These are phyloP conservation scores for Poicephalus gulielmi DNA, from an alignment of 2,113 vertebrate genomes.

Conservation along the genomic window DNA sequence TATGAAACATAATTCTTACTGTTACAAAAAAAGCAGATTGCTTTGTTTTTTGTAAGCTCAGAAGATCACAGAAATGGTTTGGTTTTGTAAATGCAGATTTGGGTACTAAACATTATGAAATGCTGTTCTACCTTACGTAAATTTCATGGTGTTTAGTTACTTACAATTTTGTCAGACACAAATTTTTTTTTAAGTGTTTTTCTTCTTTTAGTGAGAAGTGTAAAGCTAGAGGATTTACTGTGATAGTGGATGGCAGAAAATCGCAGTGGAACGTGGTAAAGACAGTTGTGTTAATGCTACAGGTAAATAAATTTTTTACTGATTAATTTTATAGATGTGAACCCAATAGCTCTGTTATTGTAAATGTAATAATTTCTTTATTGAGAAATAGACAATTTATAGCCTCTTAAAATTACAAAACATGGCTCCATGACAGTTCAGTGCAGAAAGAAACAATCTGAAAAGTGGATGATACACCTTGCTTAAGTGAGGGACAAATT, in stretches of 20 bases:
- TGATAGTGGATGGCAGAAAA: slow-evolving; percentile 96
- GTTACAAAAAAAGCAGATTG: background rate
- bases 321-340: background rate
- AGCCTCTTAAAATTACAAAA: background rate
- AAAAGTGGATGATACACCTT: background rate
- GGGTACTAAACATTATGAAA: background rate
- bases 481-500: background rate
- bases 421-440: background rate
- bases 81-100: background rate
- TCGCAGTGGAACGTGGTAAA: slow-evolving; percentile 98
- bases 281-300: slow-evolving; percentile 97
- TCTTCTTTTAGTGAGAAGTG: slow-evolving; percentile 89
- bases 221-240: slow-evolving; percentile 97
- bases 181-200: slow-evolving; percentile 3
- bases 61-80: background rate
- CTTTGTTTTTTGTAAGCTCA: background rate
- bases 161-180: background rate
- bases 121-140: background rate
- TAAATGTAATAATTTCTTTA: background rate
- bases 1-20: background rate
- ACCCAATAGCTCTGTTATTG: background rate
- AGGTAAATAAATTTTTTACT: slow-evolving; percentile 77
- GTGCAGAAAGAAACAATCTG: background rate
- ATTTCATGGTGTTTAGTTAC: background rate
- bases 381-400: background rate